phyloP scores from a whole-genome alignment of 2,113 vertebrate genomes.

The Neotragus pygmaeus region DNA sequence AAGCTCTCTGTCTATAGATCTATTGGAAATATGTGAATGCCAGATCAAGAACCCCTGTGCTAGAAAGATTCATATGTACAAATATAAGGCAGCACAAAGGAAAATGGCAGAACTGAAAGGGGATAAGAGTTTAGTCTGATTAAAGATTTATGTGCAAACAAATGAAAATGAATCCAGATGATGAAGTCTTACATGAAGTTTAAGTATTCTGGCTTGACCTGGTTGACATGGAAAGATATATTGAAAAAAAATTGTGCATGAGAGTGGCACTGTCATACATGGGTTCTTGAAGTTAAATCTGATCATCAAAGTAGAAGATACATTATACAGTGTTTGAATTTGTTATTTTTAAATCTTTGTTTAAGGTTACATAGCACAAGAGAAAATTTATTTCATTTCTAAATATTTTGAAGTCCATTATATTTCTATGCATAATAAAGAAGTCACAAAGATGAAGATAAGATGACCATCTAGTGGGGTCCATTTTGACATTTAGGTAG shows the following conservation, averaged over 20 bases:
- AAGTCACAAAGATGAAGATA: neutral
- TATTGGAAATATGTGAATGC: neutral
- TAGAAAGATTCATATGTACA: neutral
- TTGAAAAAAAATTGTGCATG: neutral
- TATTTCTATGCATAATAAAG: neutral
- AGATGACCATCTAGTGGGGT: neutral
- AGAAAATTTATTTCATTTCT: neutral
- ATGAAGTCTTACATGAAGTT: neutral
- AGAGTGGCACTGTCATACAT: neutral
- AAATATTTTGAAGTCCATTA: neutral
- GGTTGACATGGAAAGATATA: neutral
- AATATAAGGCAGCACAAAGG: neutral
- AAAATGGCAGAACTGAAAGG: rapidly evolving
- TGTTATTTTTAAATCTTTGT: neutral
- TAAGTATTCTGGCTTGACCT: neutral
- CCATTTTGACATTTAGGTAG: neutral
- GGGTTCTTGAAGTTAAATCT: neutral
- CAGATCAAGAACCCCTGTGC: neutral
- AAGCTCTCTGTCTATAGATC: neutral
- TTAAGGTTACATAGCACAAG: neutral
- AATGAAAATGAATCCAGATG: neutral
- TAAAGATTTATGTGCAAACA: neutral
- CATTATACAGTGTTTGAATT: neutral
- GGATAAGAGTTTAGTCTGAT: too few relatives aligned
- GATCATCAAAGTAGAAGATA: neutral